Conservation (phyloP, 2,888 invertebrate species). For the Sceliomorpha sp. region DNA sequence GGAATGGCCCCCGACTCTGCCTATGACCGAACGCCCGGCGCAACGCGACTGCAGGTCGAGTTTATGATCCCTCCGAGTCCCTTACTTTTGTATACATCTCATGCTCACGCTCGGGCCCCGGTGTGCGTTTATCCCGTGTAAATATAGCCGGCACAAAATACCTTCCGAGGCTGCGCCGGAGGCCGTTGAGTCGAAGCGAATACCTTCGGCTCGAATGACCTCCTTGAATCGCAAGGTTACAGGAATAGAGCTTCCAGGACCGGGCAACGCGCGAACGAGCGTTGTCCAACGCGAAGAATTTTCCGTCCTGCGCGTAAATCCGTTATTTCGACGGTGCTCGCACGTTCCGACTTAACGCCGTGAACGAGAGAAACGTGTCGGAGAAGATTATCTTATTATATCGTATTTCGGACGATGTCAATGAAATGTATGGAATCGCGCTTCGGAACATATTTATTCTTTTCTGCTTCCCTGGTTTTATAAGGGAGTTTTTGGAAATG, state of each 20-base stretch:
- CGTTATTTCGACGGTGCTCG: no score
- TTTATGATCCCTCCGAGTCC: slow-evolving; percentile 34
- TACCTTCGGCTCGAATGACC: slow-evolving; percentile 55
- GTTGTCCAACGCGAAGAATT: no score
- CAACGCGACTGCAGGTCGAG: slow-evolving; percentile 23
- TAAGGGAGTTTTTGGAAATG: no score
- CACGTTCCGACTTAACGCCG: no score
- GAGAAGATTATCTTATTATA: no score
- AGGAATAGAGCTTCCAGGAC: slow-evolving; percentile 43
- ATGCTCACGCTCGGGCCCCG: slow-evolving; percentile 43
- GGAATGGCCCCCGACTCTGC: slow-evolving; percentile 30
- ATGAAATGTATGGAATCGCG: no score
- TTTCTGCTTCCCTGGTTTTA: no score
- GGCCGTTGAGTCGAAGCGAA: slow-evolving; percentile 69
- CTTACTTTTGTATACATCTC: slow-evolving; percentile 39
- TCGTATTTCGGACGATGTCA: no score
- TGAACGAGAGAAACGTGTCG: no score
- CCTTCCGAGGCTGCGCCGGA: slow-evolving; percentile 70
- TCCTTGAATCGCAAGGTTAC: slow-evolving; percentile 47
- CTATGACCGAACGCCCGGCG: slow-evolving; percentile 22
- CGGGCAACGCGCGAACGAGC: background rate
- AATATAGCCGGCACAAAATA: slow-evolving; percentile 72
- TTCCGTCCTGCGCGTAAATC: no score
- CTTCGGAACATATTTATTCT: no score
- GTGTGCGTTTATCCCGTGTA: slow-evolving; percentile 67